Evolutionary conservation across 2,888 invertebrate genomes (phyloP).

Genomic region (Caenorhabditis auriculariae): DNA sequence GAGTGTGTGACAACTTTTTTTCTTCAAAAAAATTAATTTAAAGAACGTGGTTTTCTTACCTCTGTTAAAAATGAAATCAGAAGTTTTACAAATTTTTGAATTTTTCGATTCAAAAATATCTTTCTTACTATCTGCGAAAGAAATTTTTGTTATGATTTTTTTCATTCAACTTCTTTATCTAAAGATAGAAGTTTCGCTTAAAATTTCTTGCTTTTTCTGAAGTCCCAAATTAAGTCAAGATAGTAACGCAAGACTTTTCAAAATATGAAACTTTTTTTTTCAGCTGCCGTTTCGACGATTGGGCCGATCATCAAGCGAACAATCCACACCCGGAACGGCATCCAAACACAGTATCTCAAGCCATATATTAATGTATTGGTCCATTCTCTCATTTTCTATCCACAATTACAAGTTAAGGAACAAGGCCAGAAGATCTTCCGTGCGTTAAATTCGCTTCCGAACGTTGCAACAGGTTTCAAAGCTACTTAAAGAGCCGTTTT

Average conservation of each 20-base stretch:
- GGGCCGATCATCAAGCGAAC: slow-evolving; percentile 25
- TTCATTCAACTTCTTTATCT: no score
- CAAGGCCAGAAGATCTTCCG: slow-evolving; percentile 8
- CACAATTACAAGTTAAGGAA: neutral
- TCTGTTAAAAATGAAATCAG: no score
- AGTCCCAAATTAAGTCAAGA: neutral
- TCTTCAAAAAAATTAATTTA: no score
- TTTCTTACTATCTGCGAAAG: no score
- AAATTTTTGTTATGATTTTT: no score
- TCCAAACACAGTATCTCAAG: slow-evolving; percentile 25
- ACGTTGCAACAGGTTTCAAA: neutral
- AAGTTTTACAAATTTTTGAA: no score
- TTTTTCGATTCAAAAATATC: no score
- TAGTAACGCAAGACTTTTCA: neutral
- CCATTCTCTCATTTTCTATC: no score
- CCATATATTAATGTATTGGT: slow-evolving; percentile 28
- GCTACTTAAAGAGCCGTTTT: neutral
- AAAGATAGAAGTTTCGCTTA: neutral
- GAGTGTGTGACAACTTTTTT: no score
- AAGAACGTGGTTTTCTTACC: no score
- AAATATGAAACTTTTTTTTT: neutral
- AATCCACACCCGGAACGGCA: slow-evolving; percentile 32
- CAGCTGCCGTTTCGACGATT: neutral
- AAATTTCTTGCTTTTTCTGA: neutral
- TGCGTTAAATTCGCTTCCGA: neutral